phyloP scores from a whole-genome alignment of 2,113 vertebrate species.

The Pseudorectes ferrugineus region DNA sequence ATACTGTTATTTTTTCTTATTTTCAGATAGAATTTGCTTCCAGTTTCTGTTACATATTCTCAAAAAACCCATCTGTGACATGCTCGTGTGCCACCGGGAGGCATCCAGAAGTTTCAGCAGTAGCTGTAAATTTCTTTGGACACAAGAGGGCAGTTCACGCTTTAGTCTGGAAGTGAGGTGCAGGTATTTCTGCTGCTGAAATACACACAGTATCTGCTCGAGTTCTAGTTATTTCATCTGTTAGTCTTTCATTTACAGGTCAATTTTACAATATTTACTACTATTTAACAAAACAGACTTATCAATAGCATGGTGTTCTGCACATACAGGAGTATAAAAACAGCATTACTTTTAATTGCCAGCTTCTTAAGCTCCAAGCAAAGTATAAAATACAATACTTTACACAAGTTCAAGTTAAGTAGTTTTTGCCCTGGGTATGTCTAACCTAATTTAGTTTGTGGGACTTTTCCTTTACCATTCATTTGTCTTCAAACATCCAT shows the following conservation, averaged over 20 bases:
- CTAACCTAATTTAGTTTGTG: neutral
- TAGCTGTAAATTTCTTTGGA: neutral
- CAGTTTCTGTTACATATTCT: neutral
- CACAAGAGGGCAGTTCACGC: slow-evolving; percentile 67
- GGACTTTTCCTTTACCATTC: neutral
- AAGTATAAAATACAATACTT: neutral
- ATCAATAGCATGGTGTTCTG: neutral
- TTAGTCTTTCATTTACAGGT: neutral
- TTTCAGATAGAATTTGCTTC: neutral
- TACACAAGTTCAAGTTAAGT: neutral
- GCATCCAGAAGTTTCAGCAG: neutral
- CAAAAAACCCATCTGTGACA: neutral
- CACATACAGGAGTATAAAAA: neutral
- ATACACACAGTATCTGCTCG: neutral
- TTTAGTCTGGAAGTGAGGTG: neutral
- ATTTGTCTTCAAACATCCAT: neutral
- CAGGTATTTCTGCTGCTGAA: neutral
- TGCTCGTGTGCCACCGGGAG: neutral
- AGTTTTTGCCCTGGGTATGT: neutral
- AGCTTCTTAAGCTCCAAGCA: neutral
- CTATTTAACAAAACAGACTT: neutral
- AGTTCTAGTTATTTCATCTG: neutral
- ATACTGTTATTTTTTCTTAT: neutral
- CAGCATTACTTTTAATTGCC: neutral
- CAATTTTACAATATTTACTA: neutral